These are phyloP conservation scores for Nothoprocta pentlandii DNA, from an alignment of 2,113 vertebrate genomes.

Conservation along the genomic window DNA sequence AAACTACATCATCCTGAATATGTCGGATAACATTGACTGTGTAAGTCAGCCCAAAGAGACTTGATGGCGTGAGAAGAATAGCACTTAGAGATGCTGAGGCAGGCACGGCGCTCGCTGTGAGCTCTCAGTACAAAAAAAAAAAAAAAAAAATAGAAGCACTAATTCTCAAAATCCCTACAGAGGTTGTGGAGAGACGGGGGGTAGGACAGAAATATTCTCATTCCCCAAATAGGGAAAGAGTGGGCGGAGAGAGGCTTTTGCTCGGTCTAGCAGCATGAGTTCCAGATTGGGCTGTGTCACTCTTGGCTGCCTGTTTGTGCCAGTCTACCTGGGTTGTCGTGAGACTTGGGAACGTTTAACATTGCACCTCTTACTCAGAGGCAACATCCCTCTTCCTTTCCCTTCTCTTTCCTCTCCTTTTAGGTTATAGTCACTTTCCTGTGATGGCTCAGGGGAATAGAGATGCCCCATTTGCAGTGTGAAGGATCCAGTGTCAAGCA, in stretches of 20 bases:
- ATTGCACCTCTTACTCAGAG: background rate
- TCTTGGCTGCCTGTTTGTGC: slow-evolving; percentile 1
- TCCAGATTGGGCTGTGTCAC: background rate
- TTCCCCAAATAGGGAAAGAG: slow-evolving; percentile 8
- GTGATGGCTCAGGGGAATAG: slow-evolving; percentile 17
- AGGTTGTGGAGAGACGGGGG: background rate
- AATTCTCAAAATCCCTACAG: background rate
- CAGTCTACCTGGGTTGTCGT: slow-evolving; percentile 2
- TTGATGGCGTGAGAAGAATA: background rate
- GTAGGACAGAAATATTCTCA: slow-evolving; percentile 27
- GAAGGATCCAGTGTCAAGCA: slow-evolving; percentile 8
- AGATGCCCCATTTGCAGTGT: background rate
- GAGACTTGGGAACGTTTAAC: background rate
- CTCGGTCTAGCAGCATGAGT: slow-evolving; percentile 42
- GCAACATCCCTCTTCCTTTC: background rate
- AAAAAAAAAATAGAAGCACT: background rate
- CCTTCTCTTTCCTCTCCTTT: background rate
- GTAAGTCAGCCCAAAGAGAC: slow-evolving; percentile 81
- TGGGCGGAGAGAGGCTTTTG: slow-evolving; percentile 29
- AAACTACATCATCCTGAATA: slow-evolving; percentile 92
- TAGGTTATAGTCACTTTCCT: background rate
- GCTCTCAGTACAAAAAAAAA: background rate
- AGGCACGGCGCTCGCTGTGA: background rate
- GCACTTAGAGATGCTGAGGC: background rate
- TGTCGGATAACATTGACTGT: slow-evolving; percentile 92